A percentile compares a stretch with the other conserved stretches of the same genome.
Conservation (phyloP, 2,113 vertebrate genomes). For the Toxotes jaculatrix region DNA sequence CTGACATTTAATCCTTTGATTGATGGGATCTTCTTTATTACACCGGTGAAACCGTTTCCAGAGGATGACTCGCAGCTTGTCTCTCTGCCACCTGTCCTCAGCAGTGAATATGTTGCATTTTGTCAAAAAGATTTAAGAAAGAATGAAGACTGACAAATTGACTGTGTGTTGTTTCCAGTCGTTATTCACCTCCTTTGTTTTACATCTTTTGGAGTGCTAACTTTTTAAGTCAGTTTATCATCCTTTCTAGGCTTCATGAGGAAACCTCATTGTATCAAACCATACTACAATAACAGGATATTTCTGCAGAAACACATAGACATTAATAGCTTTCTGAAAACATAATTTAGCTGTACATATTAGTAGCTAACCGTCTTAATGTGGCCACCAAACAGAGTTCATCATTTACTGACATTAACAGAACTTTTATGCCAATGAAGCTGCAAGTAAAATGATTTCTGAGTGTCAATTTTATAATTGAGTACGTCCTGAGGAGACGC, state of each 20-base stretch:
- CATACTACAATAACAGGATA: not conserved
- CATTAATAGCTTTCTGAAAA: not conserved
- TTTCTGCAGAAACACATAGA: not conserved
- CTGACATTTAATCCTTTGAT: constrained; percentile 26
- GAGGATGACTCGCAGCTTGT: constrained; percentile 11
- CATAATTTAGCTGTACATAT: not conserved
- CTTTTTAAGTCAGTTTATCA: not conserved
- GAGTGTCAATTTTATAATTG: not conserved
- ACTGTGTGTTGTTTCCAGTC: constrained; percentile 19
- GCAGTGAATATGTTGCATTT: not conserved
- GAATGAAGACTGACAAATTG: not conserved
- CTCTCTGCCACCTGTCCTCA: constrained; percentile 4
- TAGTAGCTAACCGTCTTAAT: not conserved
- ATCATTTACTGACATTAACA: not conserved
- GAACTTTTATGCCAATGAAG: not conserved
- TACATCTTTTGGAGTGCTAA: not conserved
- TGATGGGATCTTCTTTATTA: constrained; percentile 21
- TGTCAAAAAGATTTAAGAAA: not conserved
- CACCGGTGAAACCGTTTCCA: not conserved
- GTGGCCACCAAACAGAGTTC: not conserved
- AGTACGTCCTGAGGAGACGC: too few species aligned
- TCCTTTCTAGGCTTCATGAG: not conserved
- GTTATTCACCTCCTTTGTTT: constrained; percentile 6
- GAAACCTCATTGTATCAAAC: not conserved
- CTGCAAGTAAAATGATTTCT: not conserved